Conservation (phyloP, 1,140 invertebrate genomes). For the Megathymus violae region DNA sequence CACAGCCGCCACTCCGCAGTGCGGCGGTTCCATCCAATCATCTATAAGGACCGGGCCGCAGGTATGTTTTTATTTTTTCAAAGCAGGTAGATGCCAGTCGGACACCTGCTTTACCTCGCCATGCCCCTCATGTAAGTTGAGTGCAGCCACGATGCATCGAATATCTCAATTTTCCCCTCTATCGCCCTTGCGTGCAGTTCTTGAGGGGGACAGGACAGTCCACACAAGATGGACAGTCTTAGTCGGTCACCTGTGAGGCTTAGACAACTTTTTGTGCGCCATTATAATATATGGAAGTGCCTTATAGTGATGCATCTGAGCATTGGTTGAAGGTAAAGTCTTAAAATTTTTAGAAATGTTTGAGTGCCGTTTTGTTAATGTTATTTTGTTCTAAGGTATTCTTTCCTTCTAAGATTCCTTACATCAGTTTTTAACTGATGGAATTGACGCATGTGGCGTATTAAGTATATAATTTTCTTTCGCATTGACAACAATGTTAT, state of each 20-base stretch:
- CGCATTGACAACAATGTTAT: too few relatives aligned
- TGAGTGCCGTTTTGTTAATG: slow-evolving; percentile 10
- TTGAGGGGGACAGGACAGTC: slow-evolving; percentile 45
- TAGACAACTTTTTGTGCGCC: slow-evolving; percentile 49
- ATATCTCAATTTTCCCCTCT: slow-evolving; percentile 51
- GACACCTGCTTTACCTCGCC: slow-evolving; percentile 50
- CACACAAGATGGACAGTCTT: slow-evolving; percentile 50
- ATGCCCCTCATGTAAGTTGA: slow-evolving; percentile 34
- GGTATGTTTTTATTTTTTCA: slow-evolving; percentile 58
- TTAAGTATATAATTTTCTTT: too few relatives aligned
- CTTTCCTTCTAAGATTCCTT: too few relatives aligned
- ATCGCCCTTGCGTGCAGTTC: slow-evolving; percentile 33
- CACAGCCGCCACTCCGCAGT: slow-evolving; percentile 29
- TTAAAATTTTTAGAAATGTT: slow-evolving; percentile 28
- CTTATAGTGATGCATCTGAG: slow-evolving; percentile 42
- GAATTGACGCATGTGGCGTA: too few relatives aligned
- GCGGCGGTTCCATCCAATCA: slow-evolving; percentile 52
- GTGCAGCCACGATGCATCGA: slow-evolving; percentile 34
- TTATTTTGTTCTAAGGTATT: too few relatives aligned
- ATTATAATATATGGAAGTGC: slow-evolving; percentile 38
- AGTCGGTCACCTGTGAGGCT: slow-evolving; percentile 59
- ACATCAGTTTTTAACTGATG: too few relatives aligned
- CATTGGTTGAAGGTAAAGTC: slow-evolving; percentile 43
- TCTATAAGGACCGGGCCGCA: slow-evolving; percentile 52
- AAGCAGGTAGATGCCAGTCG: slow-evolving; percentile 59